These are phyloP conservation scores for Phengaris arion DNA, from an alignment of 2,888 invertebrate genomes.

Conservation along the genomic window DNA sequence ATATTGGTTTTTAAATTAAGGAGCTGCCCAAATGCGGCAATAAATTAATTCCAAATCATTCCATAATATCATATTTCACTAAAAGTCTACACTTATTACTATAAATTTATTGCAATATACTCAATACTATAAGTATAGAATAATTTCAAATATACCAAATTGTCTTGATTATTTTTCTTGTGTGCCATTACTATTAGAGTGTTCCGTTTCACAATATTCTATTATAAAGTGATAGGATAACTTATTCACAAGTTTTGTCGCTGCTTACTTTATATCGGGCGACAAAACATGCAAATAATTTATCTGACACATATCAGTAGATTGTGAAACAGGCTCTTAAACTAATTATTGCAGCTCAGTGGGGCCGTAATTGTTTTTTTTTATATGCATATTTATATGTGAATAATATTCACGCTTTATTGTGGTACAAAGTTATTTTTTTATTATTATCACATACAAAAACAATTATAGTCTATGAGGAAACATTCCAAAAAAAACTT, in stretches of 20 bases:
- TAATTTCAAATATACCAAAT: conserved; percentile 4
- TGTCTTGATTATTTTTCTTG: conserved; percentile 7
- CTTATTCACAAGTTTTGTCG: too few species aligned
- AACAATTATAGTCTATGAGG: not conserved
- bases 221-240: too few species aligned
- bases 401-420: not conserved
- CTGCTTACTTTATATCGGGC: too few species aligned
- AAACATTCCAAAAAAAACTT: conserved; percentile 25
- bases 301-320: too few species aligned
- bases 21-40: not conserved
- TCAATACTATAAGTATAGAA: conserved; percentile 10
- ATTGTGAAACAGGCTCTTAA: too few species aligned
- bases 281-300: too few species aligned
- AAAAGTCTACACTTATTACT: conserved; percentile 1
- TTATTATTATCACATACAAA: not conserved
- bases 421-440: conserved; percentile 3
- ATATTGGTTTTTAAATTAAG: conserved; percentile 1
- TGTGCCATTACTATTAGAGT: conserved; percentile 17
- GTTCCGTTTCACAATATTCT: too few species aligned
- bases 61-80: not conserved
- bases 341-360: not conserved
- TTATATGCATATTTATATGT: not conserved
- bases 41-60: not conserved
- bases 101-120: conserved; percentile 4
- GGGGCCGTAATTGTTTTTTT: not conserved